These are phyloP conservation scores for Phoxinus dragarum DNA, from an alignment of 2,797 vertebrate genomes.

Conservation along the genomic window DNA sequence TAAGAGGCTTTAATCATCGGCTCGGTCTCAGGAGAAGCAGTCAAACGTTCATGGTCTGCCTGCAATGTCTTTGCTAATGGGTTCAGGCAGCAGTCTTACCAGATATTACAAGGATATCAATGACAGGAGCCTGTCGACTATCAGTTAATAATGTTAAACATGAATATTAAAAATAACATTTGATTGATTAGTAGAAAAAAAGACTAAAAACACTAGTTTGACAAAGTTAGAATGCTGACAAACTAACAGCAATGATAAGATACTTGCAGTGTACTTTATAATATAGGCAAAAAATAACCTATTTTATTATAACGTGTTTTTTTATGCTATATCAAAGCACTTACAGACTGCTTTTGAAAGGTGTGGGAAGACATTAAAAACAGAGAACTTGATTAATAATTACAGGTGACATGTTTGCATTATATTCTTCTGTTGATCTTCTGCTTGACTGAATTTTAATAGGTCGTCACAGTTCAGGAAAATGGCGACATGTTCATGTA, in stretches of 20 bases:
- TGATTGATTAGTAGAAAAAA: not conserved
- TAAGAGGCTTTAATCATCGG: slow-evolving; percentile 54
- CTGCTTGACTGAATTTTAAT: slow-evolving; percentile 63
- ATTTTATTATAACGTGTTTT: not conserved
- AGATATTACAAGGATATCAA: slow-evolving; percentile 42
- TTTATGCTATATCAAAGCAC: not conserved
- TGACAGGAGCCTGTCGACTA: slow-evolving; percentile 5
- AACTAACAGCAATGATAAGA: not conserved
- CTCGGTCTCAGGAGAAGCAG: slow-evolving; percentile 24
- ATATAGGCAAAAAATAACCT: not conserved
- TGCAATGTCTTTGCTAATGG: slow-evolving; percentile 40
- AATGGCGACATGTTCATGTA: slow-evolving; percentile 63
- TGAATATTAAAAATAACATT: not conserved
- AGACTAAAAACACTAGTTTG: not conserved
- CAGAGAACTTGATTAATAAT: slow-evolving; percentile 64
- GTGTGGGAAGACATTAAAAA: slow-evolving; percentile 56
- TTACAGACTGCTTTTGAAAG: slow-evolving; percentile 48
- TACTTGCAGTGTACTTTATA: not conserved
- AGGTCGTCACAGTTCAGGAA: slow-evolving; percentile 58
- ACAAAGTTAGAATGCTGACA: not conserved
- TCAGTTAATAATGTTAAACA: not conserved
- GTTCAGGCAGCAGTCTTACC: slow-evolving; percentile 25
- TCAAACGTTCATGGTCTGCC: slow-evolving; percentile 39
- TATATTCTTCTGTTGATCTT: slow-evolving; percentile 45
- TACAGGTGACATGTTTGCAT: slow-evolving; percentile 65